Evolutionary conservation across 1,140 invertebrate species (phyloP).

Genomic region (Eupristina koningsbergeri): DNA sequence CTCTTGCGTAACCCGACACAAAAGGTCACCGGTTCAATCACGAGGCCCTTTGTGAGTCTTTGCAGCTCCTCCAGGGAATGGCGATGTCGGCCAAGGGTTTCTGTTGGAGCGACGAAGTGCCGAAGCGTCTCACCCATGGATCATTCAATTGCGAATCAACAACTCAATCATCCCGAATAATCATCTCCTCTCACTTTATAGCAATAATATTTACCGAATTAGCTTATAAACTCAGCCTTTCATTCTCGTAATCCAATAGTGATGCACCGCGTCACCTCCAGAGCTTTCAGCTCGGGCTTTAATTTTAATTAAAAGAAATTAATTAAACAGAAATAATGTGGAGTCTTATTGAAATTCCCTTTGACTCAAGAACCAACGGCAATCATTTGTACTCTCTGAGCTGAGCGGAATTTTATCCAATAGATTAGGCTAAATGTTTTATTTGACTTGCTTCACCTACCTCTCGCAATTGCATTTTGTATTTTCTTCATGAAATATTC

Average conservation of each 20-base stretch:
- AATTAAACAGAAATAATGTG: no score
- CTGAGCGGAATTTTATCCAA: neutral
- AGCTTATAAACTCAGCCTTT: no score
- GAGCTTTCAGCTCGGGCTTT: no score
- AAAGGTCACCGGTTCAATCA: constrained; percentile 10
- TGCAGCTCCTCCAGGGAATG: neutral
- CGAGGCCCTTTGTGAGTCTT: neutral
- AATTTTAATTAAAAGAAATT: no score
- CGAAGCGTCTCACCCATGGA: neutral
- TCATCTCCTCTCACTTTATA: no score
- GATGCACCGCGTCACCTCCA: no score
- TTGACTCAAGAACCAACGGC: neutral
- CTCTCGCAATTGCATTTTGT: no score
- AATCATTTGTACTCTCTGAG: neutral
- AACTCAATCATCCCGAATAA: no score
- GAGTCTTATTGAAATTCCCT: neutral
- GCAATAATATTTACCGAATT: no score
- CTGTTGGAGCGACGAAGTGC: neutral
- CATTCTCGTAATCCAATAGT: no score
- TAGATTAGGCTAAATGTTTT: neutral
- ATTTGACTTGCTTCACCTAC: neutral
- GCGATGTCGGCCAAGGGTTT: neutral
- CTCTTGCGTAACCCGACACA: neutral
- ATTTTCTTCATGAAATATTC: no score
- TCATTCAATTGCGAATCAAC: neutral